Evolutionary conservation across 2,113 vertebrate genomes (phyloP), one percentile per base, ranked within the genome.

Genomic region (Apteryx mantelli): DNA sequence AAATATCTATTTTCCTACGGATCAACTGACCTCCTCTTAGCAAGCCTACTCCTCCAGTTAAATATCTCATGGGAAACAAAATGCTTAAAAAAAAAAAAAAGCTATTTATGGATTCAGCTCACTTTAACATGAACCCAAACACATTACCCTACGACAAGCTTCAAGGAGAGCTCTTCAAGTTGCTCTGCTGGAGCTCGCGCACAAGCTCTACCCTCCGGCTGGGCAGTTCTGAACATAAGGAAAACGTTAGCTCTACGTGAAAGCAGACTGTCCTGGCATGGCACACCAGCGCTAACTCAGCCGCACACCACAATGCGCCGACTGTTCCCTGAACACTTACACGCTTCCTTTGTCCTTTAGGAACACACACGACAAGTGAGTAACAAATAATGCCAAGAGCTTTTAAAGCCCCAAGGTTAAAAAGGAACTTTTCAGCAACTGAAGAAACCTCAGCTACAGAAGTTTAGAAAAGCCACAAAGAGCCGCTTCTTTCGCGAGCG

Each of bases 261-360:
- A 66, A 92, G 95, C 21, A 46, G 77, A 52, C 88, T 52, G 75
- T 40, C 58, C 93, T 95, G 92, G 94, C 91, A 95, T 8, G 0
- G 83, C 69, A 42, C 46, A 69, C 80, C 84, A 90, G 93, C 70
- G 80, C 91, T 89, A 96, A 90, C 92, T 89, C 95, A 96, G 95
- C 50, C 83, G 13, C 77, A 55, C 58, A 78, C 69, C 86, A 95
- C 96, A 96, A 93, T 73, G 91, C 86, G 34, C 86, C 11, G 7
- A 73, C 94, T 82, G 93, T 90, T 97, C 92, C 85, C 82, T 64
- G 82, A 94, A 63, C 76, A 26, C 76, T 97, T 84, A 90, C 89
- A 97, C 80, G 15, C 91, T 96, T 93, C 85, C 89, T 88, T 95
- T 95, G 90, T 91, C 81, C 96, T 70, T 96, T 11, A 92, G 93